phyloP scores from a whole-genome alignment of 2,888 invertebrate genomes.

The Polymixis flavicincta region DNA sequence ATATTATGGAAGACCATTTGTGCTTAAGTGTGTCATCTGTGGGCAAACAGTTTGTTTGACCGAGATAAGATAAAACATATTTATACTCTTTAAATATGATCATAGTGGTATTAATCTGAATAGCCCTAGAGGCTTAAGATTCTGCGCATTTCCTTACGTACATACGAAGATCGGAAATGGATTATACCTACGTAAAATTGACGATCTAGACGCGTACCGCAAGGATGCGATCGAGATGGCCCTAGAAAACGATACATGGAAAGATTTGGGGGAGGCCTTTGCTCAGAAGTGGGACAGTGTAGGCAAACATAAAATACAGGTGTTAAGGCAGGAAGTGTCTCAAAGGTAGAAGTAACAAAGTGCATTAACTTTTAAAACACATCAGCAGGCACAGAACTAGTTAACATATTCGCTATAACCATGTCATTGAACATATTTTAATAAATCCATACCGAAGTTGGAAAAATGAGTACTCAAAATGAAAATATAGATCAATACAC shows the following conservation, averaged over 20 bases:
- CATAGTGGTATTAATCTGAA: constrained; percentile 11
- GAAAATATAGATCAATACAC: neutral
- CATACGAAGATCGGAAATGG: neutral
- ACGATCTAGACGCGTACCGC: too few species aligned
- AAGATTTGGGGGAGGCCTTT: too few species aligned
- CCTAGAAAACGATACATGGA: too few species aligned
- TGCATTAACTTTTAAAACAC: neutral
- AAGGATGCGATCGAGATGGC: too few species aligned
- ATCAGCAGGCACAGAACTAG: neutral
- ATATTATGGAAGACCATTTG: constrained; percentile 75
- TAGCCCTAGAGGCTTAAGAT: constrained; percentile 7
- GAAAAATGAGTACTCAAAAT: neutral
- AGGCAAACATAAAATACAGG: too few species aligned
- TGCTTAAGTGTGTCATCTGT: constrained; percentile 69
- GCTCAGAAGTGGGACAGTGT: too few species aligned
- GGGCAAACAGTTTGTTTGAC: constrained; percentile 75
- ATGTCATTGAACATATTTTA: neutral
- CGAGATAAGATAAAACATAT: constrained; percentile 59
- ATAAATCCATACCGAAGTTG: neutral
- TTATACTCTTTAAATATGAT: constrained; percentile 43
- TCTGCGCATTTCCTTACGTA: constrained; percentile 9
- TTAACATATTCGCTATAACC: too few species aligned
- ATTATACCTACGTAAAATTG: neutral
- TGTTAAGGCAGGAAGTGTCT: neutral
- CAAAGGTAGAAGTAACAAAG: neutral